phyloP scores from a whole-genome alignment of 1,140 invertebrate species.

The Drosophila mayri region DNA sequence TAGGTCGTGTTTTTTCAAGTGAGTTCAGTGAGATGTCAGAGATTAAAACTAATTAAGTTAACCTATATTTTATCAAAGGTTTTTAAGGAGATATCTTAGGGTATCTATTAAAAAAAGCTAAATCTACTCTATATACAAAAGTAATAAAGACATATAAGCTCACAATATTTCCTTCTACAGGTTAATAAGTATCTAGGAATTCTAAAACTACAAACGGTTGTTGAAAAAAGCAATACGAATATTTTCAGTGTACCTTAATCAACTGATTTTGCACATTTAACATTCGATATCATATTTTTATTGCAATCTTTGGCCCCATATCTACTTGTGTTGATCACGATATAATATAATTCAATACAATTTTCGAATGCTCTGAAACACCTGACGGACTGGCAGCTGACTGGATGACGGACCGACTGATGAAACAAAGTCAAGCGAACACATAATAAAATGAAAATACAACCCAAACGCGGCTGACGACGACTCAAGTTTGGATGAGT shows the following conservation, averaged over 20 bases:
- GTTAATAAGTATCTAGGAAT: neutral
- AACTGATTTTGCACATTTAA: neutral
- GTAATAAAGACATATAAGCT: neutral
- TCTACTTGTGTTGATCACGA: conserved; percentile 39
- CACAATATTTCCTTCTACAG: neutral
- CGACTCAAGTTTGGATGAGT: conserved; percentile 59
- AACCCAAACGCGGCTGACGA: conserved; percentile 42
- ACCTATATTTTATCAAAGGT: neutral
- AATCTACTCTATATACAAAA: too few relatives aligned
- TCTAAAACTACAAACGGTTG: neutral
- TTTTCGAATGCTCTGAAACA: conserved; percentile 63
- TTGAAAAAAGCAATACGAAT: too few relatives aligned
- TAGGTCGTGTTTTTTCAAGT: conserved; percentile 16
- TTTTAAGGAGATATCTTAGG: neutral
- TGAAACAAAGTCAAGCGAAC: conserved; percentile 33
- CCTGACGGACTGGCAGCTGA: conserved; percentile 29
- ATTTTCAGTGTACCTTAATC: neutral
- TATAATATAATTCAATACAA: conserved; percentile 55
- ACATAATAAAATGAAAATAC: conserved; percentile 33
- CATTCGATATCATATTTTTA: conserved; percentile 15
- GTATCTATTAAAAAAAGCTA: neutral
- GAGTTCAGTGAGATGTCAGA: conserved; percentile 13
- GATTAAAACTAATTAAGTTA: neutral
- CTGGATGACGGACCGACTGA: conserved; percentile 11
- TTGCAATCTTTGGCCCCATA: conserved; percentile 19